Evolutionary conservation across 2,113 vertebrate genomes (phyloP).

Genomic region (Odontophorus gujanensis): DNA sequence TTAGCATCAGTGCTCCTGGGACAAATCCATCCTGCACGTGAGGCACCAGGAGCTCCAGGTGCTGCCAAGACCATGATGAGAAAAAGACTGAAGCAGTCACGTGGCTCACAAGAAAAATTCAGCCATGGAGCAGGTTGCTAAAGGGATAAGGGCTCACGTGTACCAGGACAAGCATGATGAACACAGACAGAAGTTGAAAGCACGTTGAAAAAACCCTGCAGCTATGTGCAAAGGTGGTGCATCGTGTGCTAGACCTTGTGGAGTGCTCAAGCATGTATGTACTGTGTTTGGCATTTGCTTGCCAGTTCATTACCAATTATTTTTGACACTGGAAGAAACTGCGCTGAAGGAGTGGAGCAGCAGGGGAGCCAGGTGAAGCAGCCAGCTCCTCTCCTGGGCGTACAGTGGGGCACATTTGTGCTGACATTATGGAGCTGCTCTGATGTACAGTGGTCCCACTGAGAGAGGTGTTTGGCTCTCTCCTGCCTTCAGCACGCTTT

Average conservation of each 20-base stretch:
- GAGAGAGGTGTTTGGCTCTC: not conserved
- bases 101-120: not conserved
- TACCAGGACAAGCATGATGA: not conserved
- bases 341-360: no score
- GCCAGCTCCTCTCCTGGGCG: fast-evolving
- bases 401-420: not conserved
- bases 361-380: not conserved
- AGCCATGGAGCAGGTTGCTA: not conserved
- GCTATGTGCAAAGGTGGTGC: not conserved
- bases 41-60: not conserved
- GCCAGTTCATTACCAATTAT: not conserved
- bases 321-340: not conserved
- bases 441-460: not conserved
- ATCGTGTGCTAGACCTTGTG: not conserved
- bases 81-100: not conserved
- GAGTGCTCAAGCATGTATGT: not conserved
- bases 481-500: not conserved
- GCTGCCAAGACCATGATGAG: not conserved
- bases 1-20: not conserved
- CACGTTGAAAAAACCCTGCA: not conserved
- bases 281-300: not conserved
- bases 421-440: not conserved
- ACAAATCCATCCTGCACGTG: not conserved
- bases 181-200: not conserved
- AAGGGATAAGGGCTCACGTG: not conserved